phyloP scores from a whole-genome alignment of 2,888 invertebrate genomes.

The Spilarctia lutea region DNA sequence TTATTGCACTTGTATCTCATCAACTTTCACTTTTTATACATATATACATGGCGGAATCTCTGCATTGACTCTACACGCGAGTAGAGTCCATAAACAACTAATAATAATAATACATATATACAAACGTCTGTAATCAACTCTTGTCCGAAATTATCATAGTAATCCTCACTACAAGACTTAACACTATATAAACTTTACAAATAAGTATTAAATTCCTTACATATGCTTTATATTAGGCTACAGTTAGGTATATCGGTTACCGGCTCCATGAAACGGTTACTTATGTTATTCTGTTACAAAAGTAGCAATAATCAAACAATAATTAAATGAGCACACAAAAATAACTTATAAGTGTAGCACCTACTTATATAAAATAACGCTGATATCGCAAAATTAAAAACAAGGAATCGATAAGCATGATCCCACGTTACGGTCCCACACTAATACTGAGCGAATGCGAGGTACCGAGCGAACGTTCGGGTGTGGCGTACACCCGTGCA shows the following conservation, averaged over 20 bases:
- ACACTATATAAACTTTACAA: slow-evolving; percentile 8
- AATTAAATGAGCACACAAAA: too few relatives aligned
- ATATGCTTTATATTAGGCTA: slow-evolving; percentile 4
- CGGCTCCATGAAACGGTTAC: neutral
- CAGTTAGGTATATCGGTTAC: neutral
- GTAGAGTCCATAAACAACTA: too few relatives aligned
- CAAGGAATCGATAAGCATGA: too few relatives aligned
- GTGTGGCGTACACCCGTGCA: too few relatives aligned
- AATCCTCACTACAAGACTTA: slow-evolving; percentile 11
- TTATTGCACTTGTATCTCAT: slow-evolving; percentile 36
- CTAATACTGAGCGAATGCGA: too few relatives aligned
- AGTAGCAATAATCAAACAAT: too few relatives aligned
- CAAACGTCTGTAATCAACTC: slow-evolving; percentile 22
- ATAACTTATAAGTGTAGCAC: too few relatives aligned
- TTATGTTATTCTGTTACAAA: neutral
- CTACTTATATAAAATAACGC: too few relatives aligned
- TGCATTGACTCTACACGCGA: too few relatives aligned
- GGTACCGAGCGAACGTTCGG: too few relatives aligned
- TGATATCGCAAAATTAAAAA: too few relatives aligned
- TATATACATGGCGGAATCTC: neutral
- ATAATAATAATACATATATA: neutral
- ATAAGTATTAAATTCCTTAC: neutral
- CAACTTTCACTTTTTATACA: slow-evolving; percentile 19
- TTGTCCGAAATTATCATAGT: slow-evolving; percentile 11
- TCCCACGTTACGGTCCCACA: too few relatives aligned